Percentiles rank a stretch among this genome's conserved stretches.
Evolutionary conservation across 2,113 vertebrate genomes (phyloP).

Genomic region (Mormyrus lacerda): DNA sequence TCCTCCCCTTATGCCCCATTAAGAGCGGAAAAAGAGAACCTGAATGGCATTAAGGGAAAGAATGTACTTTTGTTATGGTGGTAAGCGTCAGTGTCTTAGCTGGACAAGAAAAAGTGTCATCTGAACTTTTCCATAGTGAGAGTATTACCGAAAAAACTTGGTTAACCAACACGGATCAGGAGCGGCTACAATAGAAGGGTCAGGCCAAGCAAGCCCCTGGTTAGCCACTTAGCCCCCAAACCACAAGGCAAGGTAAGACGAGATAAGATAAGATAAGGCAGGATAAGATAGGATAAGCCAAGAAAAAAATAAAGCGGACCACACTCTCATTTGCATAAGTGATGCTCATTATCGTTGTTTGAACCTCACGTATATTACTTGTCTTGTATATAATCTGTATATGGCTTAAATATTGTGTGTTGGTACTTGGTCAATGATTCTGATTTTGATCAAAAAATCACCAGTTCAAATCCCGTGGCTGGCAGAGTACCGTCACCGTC

Average conservation of each 20-base stretch:
- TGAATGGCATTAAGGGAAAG: slow-evolving; percentile 2
- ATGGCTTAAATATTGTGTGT: too few species aligned
- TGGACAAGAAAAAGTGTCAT: not conserved
- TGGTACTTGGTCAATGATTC: not conserved
- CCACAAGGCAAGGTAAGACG: not conserved
- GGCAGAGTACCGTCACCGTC: not conserved
- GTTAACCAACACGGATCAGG: not conserved
- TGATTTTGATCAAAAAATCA: not conserved
- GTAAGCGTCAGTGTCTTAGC: not conserved
- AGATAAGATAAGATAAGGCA: not conserved
- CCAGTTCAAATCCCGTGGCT: not conserved
- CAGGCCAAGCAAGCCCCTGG: not conserved
- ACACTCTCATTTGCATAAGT: not conserved
- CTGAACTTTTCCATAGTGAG: not conserved
- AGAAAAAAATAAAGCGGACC: not conserved
- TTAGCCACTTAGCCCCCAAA: not conserved
- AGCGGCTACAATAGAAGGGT: not conserved
- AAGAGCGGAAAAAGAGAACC: slow-evolving; percentile 25
- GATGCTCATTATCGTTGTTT: not conserved
- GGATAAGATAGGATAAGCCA: not conserved
- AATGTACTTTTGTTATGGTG: slow-evolving; percentile 18
- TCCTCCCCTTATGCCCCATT: slow-evolving; percentile 28
- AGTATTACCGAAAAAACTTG: not conserved
- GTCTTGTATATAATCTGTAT: too few species aligned
- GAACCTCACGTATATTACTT: too few species aligned